phyloP scores from a whole-genome alignment of 1,140 invertebrate genomes.

The Mercenaria mercenaria region DNA sequence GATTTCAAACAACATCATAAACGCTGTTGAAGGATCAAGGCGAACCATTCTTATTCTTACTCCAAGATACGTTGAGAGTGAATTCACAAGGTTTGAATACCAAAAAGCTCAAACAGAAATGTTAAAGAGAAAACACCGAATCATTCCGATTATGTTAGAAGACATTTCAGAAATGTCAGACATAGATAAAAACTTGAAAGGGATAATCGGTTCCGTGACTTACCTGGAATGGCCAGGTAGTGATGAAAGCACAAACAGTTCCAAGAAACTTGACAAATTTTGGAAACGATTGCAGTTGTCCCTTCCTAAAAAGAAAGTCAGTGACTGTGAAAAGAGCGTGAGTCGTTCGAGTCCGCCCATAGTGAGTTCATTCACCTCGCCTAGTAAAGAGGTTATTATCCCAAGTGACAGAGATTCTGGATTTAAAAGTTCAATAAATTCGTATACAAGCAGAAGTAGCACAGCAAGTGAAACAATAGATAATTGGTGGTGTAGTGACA shows the following conservation, averaged over 20 bases:
- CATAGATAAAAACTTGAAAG: constrained; percentile 76
- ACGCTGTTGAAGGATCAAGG: constrained; percentile 77
- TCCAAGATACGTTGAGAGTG: constrained; percentile 75
- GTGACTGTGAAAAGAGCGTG: not conserved
- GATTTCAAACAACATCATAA: constrained; percentile 79
- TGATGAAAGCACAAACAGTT: constrained; percentile 25
- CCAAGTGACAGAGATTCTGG: not conserved
- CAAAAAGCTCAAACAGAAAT: constrained; percentile 80
- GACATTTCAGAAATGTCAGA: constrained; percentile 70
- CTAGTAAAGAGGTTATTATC: not conserved
- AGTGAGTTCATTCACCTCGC: not conserved
- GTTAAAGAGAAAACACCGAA: constrained; percentile 76
- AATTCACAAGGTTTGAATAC: constrained; percentile 80
- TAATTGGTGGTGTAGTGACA: not conserved
- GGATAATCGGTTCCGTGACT: constrained; percentile 76
- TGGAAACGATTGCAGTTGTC: constrained; percentile 76
- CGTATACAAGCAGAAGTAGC: not conserved
- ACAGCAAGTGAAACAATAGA: too few species aligned
- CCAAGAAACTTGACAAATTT: constrained; percentile 73
- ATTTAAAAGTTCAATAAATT: not conserved
- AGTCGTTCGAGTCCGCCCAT: not conserved
- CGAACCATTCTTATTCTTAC: constrained; percentile 78
- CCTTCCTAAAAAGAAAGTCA: constrained; percentile 75
- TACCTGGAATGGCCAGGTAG: constrained; percentile 75
- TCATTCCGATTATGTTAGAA: constrained; percentile 80